Conservation (phyloP, 2,113 vertebrate genomes). For the Gobius niger region DNA sequence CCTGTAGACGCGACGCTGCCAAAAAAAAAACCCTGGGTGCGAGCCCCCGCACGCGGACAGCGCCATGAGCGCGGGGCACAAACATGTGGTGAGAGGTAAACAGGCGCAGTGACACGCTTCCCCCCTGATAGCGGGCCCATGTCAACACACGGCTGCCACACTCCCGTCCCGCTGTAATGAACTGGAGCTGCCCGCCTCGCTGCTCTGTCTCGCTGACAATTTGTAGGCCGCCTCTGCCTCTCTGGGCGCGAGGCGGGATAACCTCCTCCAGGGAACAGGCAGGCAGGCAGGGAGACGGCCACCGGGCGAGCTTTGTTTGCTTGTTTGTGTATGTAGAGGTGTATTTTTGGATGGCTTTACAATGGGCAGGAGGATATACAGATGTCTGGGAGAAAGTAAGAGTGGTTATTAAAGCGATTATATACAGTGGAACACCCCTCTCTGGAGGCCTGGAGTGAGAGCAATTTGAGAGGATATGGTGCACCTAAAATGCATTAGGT, state of each 20-base stretch:
- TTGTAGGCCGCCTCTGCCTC: slow-evolving; percentile 53
- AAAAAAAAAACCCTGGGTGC: slow-evolving; percentile 65
- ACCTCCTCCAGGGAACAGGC: slow-evolving; percentile 41
- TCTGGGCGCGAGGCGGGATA: slow-evolving; percentile 46
- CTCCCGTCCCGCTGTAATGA: slow-evolving; percentile 66
- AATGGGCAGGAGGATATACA: slow-evolving; percentile 23
- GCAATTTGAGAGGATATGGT: no score
- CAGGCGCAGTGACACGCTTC: slow-evolving; percentile 59
- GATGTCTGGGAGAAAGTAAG: slow-evolving; percentile 29
- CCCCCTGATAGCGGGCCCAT: slow-evolving; percentile 64
- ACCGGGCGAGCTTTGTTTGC: slow-evolving; percentile 20
- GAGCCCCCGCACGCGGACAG: slow-evolving; percentile 56
- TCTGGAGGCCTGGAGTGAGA: no score
- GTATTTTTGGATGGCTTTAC: neutral
- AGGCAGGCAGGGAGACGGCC: slow-evolving; percentile 20
- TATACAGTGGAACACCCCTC: neutral
- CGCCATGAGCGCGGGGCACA: slow-evolving; percentile 48
- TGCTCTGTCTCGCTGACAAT: slow-evolving; percentile 63
- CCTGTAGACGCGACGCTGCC: slow-evolving; percentile 66
- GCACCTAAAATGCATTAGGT: no score
- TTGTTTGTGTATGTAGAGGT: neutral
- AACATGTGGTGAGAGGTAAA: slow-evolving; percentile 29
- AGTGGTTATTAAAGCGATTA: neutral
- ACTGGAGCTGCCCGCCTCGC: slow-evolving; percentile 44
- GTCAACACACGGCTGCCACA: slow-evolving; percentile 65